A percentile compares a stretch with the other conserved stretches of the same genome.
These are phyloP conservation scores for Halichoerus grypus DNA, from an alignment of 2,113 vertebrate genomes.

Conservation along the genomic window DNA sequence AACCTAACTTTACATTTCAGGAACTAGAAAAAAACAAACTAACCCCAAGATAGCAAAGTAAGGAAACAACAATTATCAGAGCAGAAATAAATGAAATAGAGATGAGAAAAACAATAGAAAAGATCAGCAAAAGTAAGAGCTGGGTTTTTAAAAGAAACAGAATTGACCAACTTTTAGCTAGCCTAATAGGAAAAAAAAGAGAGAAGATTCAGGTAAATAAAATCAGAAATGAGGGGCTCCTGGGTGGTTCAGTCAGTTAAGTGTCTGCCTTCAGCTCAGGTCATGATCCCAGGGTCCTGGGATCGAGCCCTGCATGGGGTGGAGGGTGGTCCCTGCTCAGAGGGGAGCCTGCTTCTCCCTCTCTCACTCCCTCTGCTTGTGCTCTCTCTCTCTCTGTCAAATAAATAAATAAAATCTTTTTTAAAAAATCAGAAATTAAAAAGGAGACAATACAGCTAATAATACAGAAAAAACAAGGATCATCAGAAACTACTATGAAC, in stretches of 20 bases:
- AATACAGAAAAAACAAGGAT: not conserved
- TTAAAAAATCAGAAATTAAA: not conserved
- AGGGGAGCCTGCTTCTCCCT: not conserved
- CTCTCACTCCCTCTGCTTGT: not conserved
- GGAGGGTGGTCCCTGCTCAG: not conserved
- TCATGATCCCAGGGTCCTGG: not conserved
- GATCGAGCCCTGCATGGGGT: accelerated
- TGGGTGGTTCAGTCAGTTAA: not conserved
- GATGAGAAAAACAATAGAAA: not conserved
- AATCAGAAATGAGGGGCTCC: not conserved
- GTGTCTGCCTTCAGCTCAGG: not conserved
- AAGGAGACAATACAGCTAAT: not conserved
- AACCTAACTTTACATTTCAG: not conserved
- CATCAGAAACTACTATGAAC: not conserved
- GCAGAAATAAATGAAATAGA: not conserved
- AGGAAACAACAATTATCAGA: not conserved
- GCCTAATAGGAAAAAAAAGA: not conserved
- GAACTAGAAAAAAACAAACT: not conserved
- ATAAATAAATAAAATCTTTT: not conserved
- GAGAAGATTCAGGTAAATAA: not conserved
- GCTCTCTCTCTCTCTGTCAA: not conserved
- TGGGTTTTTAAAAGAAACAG: not conserved
- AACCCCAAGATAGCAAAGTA: not conserved
- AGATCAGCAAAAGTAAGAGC: not conserved
- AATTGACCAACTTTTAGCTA: not conserved